Evolutionary conservation across 2,888 invertebrate species (phyloP).

Genomic region (Sarcophaga subvicina): DNA sequence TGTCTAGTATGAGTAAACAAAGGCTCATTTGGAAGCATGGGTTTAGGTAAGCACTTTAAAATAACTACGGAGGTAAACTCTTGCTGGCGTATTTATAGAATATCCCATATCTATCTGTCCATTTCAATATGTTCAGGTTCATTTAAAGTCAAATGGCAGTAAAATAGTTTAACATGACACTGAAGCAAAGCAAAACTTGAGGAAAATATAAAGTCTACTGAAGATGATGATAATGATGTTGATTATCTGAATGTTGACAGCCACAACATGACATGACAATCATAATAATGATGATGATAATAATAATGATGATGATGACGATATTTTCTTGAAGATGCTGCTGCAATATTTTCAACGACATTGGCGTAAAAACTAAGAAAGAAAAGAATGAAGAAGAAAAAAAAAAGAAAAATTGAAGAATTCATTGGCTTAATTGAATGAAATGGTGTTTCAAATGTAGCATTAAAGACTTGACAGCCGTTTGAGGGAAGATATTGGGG

Average conservation of each 20-base stretch:
- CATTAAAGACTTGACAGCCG: constrained; percentile 77
- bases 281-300: too few species aligned
- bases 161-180: constrained; percentile 64
- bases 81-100: not conserved
- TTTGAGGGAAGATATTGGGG: constrained; percentile 51
- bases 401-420: constrained; percentile 59
- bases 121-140: constrained; percentile 54
- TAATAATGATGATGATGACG: constrained; percentile 16
- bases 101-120: constrained; percentile 48
- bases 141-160: constrained; percentile 66
- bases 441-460: constrained; percentile 79
- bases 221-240: constrained; percentile 26
- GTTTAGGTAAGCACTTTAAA: too few species aligned
- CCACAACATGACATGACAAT: not conserved
- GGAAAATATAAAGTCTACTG: constrained; percentile 6
- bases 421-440: constrained; percentile 81
- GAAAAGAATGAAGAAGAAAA: constrained; percentile 1
- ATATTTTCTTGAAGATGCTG: constrained; percentile 39
- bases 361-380: not conserved
- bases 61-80: not conserved
- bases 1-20: too few species aligned
- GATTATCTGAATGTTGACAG: constrained; percentile 18
- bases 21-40: too few species aligned
- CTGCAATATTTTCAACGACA: constrained; percentile 11
- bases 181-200: constrained; percentile 6